Base-by-base conservation (phyloP, 2,888 invertebrate species). In the Acholoe squamosa region DNA sequence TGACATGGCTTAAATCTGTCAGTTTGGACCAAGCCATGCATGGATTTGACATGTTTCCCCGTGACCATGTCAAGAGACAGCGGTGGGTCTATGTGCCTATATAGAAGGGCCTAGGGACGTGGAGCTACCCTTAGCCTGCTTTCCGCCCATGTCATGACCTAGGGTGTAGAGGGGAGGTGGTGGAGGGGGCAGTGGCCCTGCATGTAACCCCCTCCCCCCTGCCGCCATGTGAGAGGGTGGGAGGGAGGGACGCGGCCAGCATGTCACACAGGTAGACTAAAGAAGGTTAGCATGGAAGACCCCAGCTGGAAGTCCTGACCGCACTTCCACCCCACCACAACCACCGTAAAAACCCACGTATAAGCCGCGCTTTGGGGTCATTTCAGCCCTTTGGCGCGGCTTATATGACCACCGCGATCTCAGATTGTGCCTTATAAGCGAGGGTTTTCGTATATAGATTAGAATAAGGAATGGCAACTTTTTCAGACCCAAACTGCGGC, bases 31-130 rank as follows among this genome's bases (percentile, higher is more conserved):
- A 86, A 86, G 86, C 56, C 86, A 86, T 54, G 86, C 86, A 86
- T 86, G 86, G 86, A 86, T 28, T 86, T 86, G 86, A 86, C 86
- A 86, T 86, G 86, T 56, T 86, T 86, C 33, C 31, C 86, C 31
- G 31, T 56, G 86, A 86, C 86, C 86, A 86, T 86, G 86, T 86
- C 86, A 86, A 86, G 86, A 54, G 86, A 52, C 86, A 52, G 54
- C 54, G 86, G 86, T 54, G 86, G 84, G 84, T 54, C 54, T 52
- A 25, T 52, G 52, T 14, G 80, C 76, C n/a, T 80, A 25, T 80
- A 80, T n/a, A 80, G 34, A 34, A n/a, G 43, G 80, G 43, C 80
- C 34, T 43, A 14, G 84, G 34, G 43, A 34, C n/a, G 84, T 33
- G 43, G 43, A 52, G 43, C n/a, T n/a, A 43, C 43, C 43, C n/a